Conservation (phyloP, 2,113 vertebrate genomes). For the Limnothrissa miodon region DNA sequence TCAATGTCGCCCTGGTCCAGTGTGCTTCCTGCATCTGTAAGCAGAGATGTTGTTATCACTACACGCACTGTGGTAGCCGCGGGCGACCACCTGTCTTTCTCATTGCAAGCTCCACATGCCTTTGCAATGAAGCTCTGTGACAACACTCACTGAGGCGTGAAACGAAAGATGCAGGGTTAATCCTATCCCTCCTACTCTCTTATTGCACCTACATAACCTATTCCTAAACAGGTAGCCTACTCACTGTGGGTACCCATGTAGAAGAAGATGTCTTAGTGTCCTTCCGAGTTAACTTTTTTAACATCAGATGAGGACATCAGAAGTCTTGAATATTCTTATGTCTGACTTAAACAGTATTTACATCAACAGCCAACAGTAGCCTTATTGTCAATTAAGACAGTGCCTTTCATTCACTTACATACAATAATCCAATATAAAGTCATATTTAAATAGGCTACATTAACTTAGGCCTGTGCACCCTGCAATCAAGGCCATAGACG, state of each 20-base stretch:
- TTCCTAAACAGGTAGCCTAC: neutral
- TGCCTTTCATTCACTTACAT: neutral
- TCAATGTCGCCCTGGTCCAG: constrained; percentile 88
- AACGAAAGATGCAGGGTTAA: neutral
- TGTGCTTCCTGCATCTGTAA: constrained; percentile 83
- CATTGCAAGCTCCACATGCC: constrained; percentile 5
- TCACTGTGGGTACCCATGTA: neutral
- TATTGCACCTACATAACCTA: neutral
- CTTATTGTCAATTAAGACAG: too few species aligned
- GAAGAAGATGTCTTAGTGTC: too few species aligned
- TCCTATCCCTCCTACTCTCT: neutral
- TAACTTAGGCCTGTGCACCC: too few species aligned
- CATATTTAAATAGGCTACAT: neutral
- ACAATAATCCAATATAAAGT: neutral
- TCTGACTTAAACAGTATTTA: too few species aligned
- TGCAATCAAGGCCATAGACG: neutral
- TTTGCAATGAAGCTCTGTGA: neutral
- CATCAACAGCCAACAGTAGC: too few species aligned
- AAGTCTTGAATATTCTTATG: too few species aligned
- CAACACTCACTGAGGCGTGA: neutral
- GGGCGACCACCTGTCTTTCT: constrained; percentile 10
- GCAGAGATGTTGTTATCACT: constrained; percentile 33
- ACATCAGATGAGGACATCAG: too few species aligned
- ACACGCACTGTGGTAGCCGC: neutral
- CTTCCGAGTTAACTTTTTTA: too few species aligned